These are phyloP conservation scores for Athrips mouffetella DNA, from an alignment of 2,888 invertebrate genomes.

Conservation along the genomic window DNA sequence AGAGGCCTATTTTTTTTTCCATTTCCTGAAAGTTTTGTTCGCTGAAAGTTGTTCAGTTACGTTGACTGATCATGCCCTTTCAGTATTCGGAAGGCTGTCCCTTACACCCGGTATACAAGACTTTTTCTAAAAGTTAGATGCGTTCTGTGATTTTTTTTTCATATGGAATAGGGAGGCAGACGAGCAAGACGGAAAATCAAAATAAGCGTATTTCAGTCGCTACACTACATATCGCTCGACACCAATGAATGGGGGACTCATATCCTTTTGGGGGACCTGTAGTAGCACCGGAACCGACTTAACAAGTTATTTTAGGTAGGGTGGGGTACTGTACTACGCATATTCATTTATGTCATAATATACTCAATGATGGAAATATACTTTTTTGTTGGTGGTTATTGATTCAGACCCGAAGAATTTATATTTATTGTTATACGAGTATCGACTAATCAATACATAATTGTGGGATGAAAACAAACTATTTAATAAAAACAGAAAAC, in stretches of 20 bases:
- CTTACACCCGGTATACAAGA: too few relatives aligned
- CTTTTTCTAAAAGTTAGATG: too few relatives aligned
- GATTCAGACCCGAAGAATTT: too few relatives aligned
- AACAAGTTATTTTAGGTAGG: constrained; percentile 7
- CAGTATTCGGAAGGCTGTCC: too few relatives aligned
- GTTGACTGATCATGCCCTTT: too few relatives aligned
- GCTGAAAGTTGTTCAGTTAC: too few relatives aligned
- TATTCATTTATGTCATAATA: constrained; percentile 14
- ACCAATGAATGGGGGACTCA: not conserved
- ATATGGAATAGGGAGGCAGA: not conserved
- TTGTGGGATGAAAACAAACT: too few relatives aligned
- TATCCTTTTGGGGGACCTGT: not conserved
- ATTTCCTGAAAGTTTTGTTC: too few relatives aligned
- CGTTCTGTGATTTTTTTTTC: not conserved
- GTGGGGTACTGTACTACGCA: constrained; percentile 24
- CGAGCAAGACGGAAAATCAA: not conserved
- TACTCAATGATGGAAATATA: too few relatives aligned
- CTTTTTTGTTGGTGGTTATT: too few relatives aligned
- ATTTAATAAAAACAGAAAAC: too few relatives aligned
- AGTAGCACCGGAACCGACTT: not conserved
- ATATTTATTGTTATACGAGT: not conserved
- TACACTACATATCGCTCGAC: not conserved
- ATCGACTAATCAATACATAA: not conserved
- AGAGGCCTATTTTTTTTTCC: too few relatives aligned
- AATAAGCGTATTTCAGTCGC: not conserved